Conservation (phyloP, 2,797 vertebrate genomes). For the Phataginus tricuspis region DNA sequence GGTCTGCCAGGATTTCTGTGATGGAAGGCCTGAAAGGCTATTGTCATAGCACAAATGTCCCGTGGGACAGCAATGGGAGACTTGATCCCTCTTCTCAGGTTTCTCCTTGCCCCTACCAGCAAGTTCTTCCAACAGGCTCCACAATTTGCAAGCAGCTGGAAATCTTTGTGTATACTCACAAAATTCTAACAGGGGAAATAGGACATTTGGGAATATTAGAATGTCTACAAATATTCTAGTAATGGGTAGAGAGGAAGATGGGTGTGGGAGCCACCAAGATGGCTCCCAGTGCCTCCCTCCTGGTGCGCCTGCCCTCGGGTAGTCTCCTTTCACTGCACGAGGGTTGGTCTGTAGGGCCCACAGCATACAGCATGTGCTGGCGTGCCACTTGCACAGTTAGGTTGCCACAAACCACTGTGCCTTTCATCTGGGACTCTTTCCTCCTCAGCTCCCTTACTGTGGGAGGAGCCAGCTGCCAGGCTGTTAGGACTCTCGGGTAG, state of each 20-base stretch:
- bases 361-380: background rate
- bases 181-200: background rate
- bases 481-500: background rate
- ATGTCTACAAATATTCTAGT: constrained; percentile 5
- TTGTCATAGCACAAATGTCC: background rate
- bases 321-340: background rate
- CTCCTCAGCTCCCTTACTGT: background rate
- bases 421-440: background rate
- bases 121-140: background rate
- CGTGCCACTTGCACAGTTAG: background rate
- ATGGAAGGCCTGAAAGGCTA: background rate
- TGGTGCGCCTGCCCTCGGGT: background rate
- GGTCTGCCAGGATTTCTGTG: background rate
- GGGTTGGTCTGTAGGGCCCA: background rate
- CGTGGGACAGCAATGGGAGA: background rate
- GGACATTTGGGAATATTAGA: background rate
- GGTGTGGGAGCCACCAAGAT: background rate
- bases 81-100: background rate
- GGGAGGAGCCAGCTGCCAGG: background rate
- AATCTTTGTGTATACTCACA: background rate
- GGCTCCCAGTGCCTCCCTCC: background rate
- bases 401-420: background rate
- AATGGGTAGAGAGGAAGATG: background rate
- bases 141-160: background rate
- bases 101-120: background rate